phyloP scores from a whole-genome alignment of 1,140 invertebrate genomes.

The Luehdorfia chinensis region DNA sequence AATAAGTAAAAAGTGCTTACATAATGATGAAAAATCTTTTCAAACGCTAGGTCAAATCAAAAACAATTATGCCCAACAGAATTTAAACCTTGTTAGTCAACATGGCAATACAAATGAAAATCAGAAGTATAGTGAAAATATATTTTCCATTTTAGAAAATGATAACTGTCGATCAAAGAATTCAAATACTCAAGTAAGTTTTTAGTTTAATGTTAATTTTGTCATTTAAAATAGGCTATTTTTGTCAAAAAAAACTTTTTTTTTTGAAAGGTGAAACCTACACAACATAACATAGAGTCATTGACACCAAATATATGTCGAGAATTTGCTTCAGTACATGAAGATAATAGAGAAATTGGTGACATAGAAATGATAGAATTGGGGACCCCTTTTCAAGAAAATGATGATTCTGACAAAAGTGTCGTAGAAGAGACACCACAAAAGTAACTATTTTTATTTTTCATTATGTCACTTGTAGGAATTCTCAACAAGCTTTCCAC shows the following conservation, averaged over 20 bases:
- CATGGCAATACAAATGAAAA: conserved; percentile 2
- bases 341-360: conserved; percentile 17
- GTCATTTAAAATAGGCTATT: no score
- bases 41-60: conserved; percentile 15
- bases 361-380: conserved; percentile 24
- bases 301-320: conserved; percentile 25
- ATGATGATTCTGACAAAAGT: conserved; percentile 56
- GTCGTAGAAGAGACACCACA: conserved; percentile 69
- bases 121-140: conserved; percentile 52
- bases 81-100: no score
- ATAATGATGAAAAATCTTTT: conserved; percentile 15
- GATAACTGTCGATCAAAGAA: conserved; percentile 14
- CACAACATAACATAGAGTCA: no score
- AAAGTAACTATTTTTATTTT: conserved; percentile 47
- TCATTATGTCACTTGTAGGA: no score
- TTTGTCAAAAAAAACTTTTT: no score
- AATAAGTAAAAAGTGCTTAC: conserved; percentile 17
- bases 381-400: conserved; percentile 35
- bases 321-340: conserved; percentile 22
- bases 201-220: no score
- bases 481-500: no score
- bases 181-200: conserved; percentile 20
- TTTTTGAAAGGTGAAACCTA: no score
- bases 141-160: conserved; percentile 52
- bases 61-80: conserved; percentile 12